Evolutionary conservation across 2,888 invertebrate species (phyloP).

Genomic region (Meteorus cinctellus): DNA sequence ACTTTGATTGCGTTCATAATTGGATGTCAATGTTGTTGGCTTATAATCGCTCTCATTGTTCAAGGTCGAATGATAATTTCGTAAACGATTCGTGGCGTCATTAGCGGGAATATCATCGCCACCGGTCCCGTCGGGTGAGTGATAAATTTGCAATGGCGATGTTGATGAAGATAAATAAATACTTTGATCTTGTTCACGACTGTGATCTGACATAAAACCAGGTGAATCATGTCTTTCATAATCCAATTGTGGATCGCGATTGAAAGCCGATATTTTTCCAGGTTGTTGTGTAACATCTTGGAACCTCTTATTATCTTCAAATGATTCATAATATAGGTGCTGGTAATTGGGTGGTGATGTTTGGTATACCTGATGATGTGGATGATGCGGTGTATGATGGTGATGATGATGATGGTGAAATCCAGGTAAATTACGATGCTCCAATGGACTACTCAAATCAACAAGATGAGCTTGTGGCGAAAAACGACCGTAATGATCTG

Average conservation of each 20-base stretch:
- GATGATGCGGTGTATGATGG: constrained; percentile 45
- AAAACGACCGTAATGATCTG: constrained; percentile 63
- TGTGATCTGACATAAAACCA: constrained; percentile 63
- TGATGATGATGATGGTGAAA: constrained; percentile 52
- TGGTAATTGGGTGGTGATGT: background rate
- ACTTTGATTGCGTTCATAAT: constrained; percentile 18
- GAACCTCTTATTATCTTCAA: constrained; percentile 52
- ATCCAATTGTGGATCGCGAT: constrained; percentile 54
- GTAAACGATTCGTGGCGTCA: constrained; percentile 31
- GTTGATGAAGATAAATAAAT: constrained; percentile 57
- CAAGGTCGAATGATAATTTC: constrained; percentile 42
- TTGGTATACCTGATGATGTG: constrained; percentile 43
- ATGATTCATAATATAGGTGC: constrained; percentile 17
- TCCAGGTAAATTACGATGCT: constrained; percentile 55
- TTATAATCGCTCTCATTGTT: constrained; percentile 53
- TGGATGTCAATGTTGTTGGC: constrained; percentile 42
- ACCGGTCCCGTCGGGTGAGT: constrained; percentile 53
- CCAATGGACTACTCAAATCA: constrained; percentile 64
- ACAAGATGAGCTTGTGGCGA: constrained; percentile 65
- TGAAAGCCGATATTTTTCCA: constrained; percentile 53
- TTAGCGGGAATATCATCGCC: constrained; percentile 31
- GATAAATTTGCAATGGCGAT: constrained; percentile 56
- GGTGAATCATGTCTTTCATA: constrained; percentile 61
- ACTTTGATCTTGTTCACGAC: constrained; percentile 62
- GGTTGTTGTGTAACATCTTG: constrained; percentile 47